Conservation (phyloP, 2,797 vertebrate species). For the Pachyuromys duprasi region DNA sequence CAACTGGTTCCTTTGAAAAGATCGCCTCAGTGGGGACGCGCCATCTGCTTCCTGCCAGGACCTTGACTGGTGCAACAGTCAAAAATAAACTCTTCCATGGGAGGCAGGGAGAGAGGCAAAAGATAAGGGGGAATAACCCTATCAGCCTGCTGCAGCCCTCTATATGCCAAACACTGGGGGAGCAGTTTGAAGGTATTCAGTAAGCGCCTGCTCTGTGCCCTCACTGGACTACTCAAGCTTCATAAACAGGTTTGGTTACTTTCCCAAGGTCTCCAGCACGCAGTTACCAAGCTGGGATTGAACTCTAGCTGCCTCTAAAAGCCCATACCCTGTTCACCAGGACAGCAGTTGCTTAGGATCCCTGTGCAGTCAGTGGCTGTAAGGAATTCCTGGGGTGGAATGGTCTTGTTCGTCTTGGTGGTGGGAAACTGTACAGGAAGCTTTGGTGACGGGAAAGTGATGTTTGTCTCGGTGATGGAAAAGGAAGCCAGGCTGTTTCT, state of each 20-base stretch:
- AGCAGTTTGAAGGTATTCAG: background rate
- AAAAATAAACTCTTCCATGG: conserved; percentile 54
- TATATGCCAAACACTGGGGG: too few species aligned
- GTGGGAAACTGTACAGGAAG: background rate
- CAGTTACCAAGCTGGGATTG: background rate
- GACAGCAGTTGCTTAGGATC: background rate
- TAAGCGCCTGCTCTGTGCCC: background rate
- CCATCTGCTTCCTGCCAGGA: conserved; percentile 68
- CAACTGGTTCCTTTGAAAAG: background rate
- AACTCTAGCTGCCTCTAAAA: background rate
- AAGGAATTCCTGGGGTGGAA: background rate
- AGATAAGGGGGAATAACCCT: conserved; percentile 44
- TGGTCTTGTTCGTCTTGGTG: background rate
- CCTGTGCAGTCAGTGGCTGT: background rate
- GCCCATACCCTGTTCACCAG: background rate
- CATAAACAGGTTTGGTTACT: background rate
- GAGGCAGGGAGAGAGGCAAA: background rate
- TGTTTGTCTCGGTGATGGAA: background rate
- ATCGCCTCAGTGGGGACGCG: background rate
- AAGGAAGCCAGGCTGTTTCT: background rate
- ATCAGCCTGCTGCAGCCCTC: background rate
- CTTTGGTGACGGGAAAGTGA: background rate
- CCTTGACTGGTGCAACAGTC: background rate
- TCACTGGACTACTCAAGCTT: background rate
- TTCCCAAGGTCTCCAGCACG: background rate